Conservation (phyloP, 2,888 invertebrate species). For the Pyrochroa serraticornis region DNA sequence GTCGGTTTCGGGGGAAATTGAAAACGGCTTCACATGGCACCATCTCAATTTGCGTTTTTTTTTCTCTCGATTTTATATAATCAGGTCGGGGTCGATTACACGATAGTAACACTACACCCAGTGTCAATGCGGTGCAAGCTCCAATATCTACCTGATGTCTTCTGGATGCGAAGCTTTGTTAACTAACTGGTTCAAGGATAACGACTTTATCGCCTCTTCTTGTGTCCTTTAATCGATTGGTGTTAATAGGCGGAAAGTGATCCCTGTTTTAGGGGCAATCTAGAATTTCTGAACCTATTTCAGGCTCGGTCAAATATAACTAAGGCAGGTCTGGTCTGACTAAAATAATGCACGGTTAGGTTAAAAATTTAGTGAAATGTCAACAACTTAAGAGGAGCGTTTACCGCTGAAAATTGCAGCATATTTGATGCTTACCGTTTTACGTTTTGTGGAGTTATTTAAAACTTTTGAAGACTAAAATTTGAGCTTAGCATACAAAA, state of each 20-base stretch:
- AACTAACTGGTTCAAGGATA: slow-evolving; percentile 17
- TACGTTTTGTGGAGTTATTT: no score
- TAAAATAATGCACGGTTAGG: no score
- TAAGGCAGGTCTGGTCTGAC: no score
- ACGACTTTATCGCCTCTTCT: not conserved
- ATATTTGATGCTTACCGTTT: no score
- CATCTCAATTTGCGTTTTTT: not conserved
- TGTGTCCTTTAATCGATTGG: slow-evolving; percentile 1
- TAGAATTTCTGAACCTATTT: not conserved
- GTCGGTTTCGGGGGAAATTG: no score
- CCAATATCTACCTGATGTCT: slow-evolving; percentile 10
- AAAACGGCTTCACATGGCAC: no score
- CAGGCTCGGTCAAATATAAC: no score
- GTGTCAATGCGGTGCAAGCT: not conserved
- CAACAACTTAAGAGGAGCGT: no score
- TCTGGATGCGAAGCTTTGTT: not conserved
- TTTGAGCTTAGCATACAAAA: no score
- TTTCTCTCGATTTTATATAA: not conserved
- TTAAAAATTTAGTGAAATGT: no score
- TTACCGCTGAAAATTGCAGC: no score
- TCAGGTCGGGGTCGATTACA: slow-evolving; percentile 4
- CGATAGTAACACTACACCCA: not conserved
- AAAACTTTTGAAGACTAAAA: no score
- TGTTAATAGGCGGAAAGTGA: slow-evolving; percentile 3
- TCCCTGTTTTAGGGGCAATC: not conserved